Evolutionary conservation across 2,888 invertebrate species (phyloP), one percentile per base, ranked within the genome.

Genomic region (Zygogramma bicolorata): DNA sequence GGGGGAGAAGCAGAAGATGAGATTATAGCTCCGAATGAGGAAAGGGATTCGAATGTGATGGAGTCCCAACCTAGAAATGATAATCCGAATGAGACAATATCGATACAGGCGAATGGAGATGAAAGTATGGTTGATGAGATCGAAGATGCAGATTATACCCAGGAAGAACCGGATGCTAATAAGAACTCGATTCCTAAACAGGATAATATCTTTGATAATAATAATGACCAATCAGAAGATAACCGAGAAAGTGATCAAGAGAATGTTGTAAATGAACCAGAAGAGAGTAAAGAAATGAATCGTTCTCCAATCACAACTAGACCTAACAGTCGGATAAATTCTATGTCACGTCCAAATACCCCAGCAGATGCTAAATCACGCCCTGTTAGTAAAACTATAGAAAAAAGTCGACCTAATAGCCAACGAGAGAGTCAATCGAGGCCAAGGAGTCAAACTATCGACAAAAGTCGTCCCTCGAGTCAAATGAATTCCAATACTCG

Each of bases 151-250:
- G 46, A 31, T 29, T 3, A 8, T 22, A 8, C 18, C 40, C 10
- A 7, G 13, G 4, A 34, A 38, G 25, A 22, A 6, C 42, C 62
- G 67, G 71, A 71, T 10, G 75, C 79, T 60, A 75, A 80, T 34
- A 34, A 38, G 13, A 10, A 58, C 15, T 38, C 25, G 38, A 67
- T 79, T 20, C 76, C 80, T 67, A 38, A 34, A 15, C 70, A 77
- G 25, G 72, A 78, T 60, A 75, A 81, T 42, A 71, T 82, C 53
- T 75, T 81, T 71, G 20, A 72, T 25, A 69, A 78, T 63, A 66
- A 77, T 18, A 66, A 75, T 40, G 75, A 76, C 60, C 68, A 58
- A 31, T 20, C 53, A 42, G 74, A 68, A 63, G 73, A 46, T 13
- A 34, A 63, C 15, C 46, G 65, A 67, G 53, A 70, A 65, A 58